phyloP scores from a whole-genome alignment of 2,888 invertebrate genomes.

The Ennomos erosarius region DNA sequence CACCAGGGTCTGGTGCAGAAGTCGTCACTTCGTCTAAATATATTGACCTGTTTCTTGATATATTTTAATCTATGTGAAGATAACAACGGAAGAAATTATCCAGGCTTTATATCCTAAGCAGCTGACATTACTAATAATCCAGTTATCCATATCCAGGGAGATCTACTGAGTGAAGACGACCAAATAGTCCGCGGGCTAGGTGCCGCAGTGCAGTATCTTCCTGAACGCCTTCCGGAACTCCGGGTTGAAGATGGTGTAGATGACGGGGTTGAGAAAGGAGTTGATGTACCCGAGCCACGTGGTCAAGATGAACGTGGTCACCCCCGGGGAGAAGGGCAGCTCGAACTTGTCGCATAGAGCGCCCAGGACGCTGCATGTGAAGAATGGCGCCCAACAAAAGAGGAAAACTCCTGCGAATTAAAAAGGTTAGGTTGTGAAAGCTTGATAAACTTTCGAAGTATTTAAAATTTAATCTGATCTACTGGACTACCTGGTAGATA shows the following conservation, averaged over 20 bases:
- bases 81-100: not conserved
- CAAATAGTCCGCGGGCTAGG: slow-evolving; percentile 79
- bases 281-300: slow-evolving; percentile 99
- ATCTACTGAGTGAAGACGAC: slow-evolving; percentile 75
- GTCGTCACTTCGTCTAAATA: too few species aligned
- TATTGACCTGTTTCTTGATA: slow-evolving; percentile 10
- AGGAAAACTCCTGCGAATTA: slow-evolving; percentile 95
- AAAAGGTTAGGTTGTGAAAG: slow-evolving; percentile 35
- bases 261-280: slow-evolving; percentile 96
- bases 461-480: too few species aligned
- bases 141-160: not conserved
- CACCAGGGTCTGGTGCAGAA: too few species aligned
- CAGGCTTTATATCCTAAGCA: too few species aligned
- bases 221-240: slow-evolving; percentile 99
- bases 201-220: slow-evolving; percentile 92
- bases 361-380: slow-evolving; percentile 98
- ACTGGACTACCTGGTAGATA: too few species aligned
- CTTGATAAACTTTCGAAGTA: not conserved
- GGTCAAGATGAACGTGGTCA: slow-evolving; percentile 96
- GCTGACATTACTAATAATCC: too few species aligned
- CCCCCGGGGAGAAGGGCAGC: slow-evolving; percentile 91
- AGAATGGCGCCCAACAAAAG: slow-evolving; percentile 99
- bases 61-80: slow-evolving; percentile 9
- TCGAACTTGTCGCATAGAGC: slow-evolving; percentile 96
- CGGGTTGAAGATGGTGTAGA: slow-evolving; percentile 98